A percentile compares a stretch with the other conserved stretches of the same genome.
These are phyloP conservation scores for Ylistrum balloti DNA, from an alignment of 1,140 invertebrate species.

Conservation along the genomic window DNA sequence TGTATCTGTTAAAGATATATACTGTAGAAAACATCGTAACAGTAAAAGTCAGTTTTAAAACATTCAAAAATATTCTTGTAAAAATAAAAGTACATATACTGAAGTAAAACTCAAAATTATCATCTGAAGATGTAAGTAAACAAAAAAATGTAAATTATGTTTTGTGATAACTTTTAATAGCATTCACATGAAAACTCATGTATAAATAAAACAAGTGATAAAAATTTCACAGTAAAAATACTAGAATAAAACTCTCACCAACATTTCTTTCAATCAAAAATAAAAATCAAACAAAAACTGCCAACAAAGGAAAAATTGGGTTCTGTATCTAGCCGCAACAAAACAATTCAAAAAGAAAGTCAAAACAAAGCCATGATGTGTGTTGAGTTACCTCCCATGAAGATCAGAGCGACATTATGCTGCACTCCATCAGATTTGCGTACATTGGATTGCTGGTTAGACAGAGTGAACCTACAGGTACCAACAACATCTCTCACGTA, in stretches of 20 bases:
- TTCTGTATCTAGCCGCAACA: background rate
- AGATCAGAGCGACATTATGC: background rate
- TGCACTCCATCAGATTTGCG: slow-evolving; percentile 18
- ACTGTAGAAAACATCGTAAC: too few species aligned
- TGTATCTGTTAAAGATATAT: too few species aligned
- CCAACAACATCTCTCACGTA: background rate
- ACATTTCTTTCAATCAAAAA: background rate
- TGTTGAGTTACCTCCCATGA: slow-evolving; percentile 18
- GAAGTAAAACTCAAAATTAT: background rate
- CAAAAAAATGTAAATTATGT: background rate
- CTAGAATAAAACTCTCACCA: background rate
- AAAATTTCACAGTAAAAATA: too few species aligned
- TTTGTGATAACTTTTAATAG: background rate
- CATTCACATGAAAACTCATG: background rate
- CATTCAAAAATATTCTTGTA: too few species aligned
- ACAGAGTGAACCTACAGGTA: background rate
- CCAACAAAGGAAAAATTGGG: background rate
- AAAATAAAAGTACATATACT: too few species aligned
- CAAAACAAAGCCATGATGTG: background rate
- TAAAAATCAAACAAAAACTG: background rate
- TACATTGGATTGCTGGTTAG: slow-evolving; percentile 33
- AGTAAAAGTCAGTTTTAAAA: too few species aligned
- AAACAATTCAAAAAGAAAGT: background rate
- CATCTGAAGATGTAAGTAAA: background rate
- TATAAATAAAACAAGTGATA: background rate